Base-by-base conservation (phyloP, 2,888 invertebrate species). In the Acleris holmiana region DNA sequence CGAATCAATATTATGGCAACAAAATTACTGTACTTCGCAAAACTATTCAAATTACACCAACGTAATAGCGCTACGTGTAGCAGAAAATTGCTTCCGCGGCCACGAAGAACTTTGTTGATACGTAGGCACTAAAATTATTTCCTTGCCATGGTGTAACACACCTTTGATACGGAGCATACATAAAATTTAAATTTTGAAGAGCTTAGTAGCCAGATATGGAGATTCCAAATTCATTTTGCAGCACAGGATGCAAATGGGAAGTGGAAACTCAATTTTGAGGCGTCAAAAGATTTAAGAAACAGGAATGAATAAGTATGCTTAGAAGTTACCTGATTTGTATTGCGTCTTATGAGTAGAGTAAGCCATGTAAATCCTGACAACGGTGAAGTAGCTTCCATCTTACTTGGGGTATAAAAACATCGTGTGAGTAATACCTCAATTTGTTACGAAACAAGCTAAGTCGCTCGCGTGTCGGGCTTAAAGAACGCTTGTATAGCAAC, bases 41-140 rank as follows among this genome's bases (percentile, higher is more conserved):
- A 40, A 65, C 49, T 59, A 48, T 58, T 65, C 60, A 65, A 65
- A 60, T 65, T 55, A 50, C 23, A 49, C 19, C 10, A 4, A 56
- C 53, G 50, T 50, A 59, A 64, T 49, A 65, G 49, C 46, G 18
- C 19, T 48, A 35, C 58, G 64, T 65, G 60, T 50, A 65, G 60
- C 53, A 48, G 59, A 46, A 64, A 65, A 65, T 65, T 55, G 60
- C 65, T 65, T 65, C 55, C 60, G 60, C n/a, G 21, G 55, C 19
- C 19, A 15, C 19, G 53, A 10, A 40, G 13, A 47, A 23, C 23
- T 65, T 65, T 46, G 59, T 50, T 60, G 53, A 59, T 59, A 53
- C 47, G 47, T 53, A 18, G 41, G 29, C 18, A 44, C 54, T 50
- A 49, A 55, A 49, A 46, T 60, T 49, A 48, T 49, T 65, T 55